phyloP scores from a whole-genome alignment of 2,113 vertebrate genomes.

The Gobio gobio region DNA sequence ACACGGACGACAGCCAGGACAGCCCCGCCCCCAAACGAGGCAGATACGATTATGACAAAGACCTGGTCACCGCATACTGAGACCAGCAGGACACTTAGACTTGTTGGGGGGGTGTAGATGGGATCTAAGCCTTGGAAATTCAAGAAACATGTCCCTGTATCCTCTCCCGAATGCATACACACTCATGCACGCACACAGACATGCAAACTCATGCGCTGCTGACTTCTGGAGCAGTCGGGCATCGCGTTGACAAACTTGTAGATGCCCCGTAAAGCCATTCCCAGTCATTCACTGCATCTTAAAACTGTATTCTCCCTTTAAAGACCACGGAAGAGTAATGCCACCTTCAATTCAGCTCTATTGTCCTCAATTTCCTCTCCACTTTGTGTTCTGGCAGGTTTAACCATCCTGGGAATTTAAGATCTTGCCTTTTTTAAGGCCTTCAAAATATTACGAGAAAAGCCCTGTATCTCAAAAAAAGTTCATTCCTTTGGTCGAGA shows the following conservation, averaged over 20 bases:
- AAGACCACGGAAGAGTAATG: conserved; percentile 61
- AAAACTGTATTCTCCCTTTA: conserved; percentile 57
- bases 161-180: conserved; percentile 59
- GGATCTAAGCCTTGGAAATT: conserved; percentile 65
- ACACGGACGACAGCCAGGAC: conserved; percentile 89
- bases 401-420: conserved; percentile 65
- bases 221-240: conserved; percentile 60
- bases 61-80: conserved; percentile 97
- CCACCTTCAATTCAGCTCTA: conserved; percentile 48
- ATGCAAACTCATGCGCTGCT: conserved; percentile 65
- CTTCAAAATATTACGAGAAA: conserved; percentile 22
- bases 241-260: conserved; percentile 57
- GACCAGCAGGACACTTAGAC: conserved; percentile 67
- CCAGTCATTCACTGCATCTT: conserved; percentile 58
- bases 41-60: conserved; percentile 93
- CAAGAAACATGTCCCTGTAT: conserved; percentile 64
- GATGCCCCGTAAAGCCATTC: conserved; percentile 63
- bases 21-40: conserved; percentile 88
- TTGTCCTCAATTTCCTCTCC: conserved; percentile 44
- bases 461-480: conserved; percentile 55
- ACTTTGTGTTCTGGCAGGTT: conserved; percentile 73
- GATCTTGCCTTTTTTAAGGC: conserved; percentile 43
- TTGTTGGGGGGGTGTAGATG: conserved; percentile 54
- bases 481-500: conserved; percentile 50
- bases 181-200: conserved; percentile 54